Conservation (phyloP, 2,888 invertebrate species). For the Syritta pipiens region DNA sequence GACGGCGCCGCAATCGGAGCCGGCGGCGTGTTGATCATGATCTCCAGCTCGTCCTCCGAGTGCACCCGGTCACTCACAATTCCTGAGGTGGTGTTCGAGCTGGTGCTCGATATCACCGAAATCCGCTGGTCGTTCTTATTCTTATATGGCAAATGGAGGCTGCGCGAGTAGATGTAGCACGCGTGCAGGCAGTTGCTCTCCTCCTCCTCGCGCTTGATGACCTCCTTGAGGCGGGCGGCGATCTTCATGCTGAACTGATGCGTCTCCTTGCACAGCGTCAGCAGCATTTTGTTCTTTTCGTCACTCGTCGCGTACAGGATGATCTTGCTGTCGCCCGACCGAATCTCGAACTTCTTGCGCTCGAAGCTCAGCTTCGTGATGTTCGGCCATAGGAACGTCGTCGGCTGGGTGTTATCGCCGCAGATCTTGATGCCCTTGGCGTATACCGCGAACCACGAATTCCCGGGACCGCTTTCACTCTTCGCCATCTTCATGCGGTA, state of each 20-base stretch:
- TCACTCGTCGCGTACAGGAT: slow-evolving; percentile 95
- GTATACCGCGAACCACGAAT: slow-evolving; percentile 94
- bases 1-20: slow-evolving; percentile 87
- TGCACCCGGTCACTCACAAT: slow-evolving; percentile 97
- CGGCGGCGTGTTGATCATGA: slow-evolving; percentile 90
- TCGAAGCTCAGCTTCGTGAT: slow-evolving; percentile 97
- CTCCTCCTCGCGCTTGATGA: slow-evolving; percentile 90
- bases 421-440: slow-evolving; percentile 95
- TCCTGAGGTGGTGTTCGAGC: slow-evolving; percentile 98
- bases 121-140: slow-evolving; percentile 89
- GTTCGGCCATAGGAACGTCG: slow-evolving; percentile 95
- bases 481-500: slow-evolving; percentile 90
- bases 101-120: slow-evolving; percentile 94
- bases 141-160: slow-evolving; percentile 83
- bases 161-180: slow-evolving; percentile 86
- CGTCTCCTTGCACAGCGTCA: slow-evolving; percentile 92
- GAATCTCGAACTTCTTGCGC: slow-evolving; percentile 97
- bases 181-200: slow-evolving; percentile 85
- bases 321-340: slow-evolving; percentile 92
- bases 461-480: slow-evolving; percentile 87
- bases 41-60: slow-evolving; percentile 95
- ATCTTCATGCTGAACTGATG: slow-evolving; percentile 98
- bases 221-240: slow-evolving; percentile 90
- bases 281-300: slow-evolving; percentile 94
- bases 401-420: slow-evolving; percentile 85